These are phyloP conservation scores for Caenorhabditis virilis DNA, from an alignment of 2,888 invertebrate species.

Conservation along the genomic window DNA sequence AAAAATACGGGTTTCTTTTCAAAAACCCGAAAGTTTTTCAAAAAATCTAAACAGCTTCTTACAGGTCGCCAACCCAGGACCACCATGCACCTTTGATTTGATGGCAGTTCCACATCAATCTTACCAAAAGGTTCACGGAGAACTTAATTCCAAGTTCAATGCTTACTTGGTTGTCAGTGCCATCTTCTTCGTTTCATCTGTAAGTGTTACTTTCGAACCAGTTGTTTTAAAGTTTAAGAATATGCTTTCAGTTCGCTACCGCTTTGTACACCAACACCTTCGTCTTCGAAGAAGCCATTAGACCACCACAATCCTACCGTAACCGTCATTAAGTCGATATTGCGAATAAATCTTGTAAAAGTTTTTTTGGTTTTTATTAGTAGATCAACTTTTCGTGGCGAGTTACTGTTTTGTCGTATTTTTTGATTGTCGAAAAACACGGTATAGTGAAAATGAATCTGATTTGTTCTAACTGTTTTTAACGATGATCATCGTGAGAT, in stretches of 20 bases:
- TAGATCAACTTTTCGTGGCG: not conserved
- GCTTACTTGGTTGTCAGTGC: constrained; percentile 47
- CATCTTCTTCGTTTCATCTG: constrained; percentile 29
- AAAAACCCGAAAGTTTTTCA: not conserved
- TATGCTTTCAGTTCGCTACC: constrained; percentile 41
- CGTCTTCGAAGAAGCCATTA: constrained; percentile 48
- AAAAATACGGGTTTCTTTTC: not conserved
- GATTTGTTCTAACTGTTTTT: no score
- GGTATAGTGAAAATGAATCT: no score
- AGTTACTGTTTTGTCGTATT: not conserved
- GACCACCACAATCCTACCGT: constrained; percentile 54
- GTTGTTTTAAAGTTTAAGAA: not conserved
- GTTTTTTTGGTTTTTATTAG: not conserved
- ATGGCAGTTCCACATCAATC: constrained; percentile 57
- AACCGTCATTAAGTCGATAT: constrained; percentile 42
- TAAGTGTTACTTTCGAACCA: not conserved
- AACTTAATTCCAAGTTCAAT: constrained; percentile 62
- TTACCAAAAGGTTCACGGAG: constrained; percentile 59
- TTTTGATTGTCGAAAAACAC: not conserved
- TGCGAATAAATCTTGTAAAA: not conserved
- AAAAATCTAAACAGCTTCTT: no score
- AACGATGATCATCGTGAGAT: no score
- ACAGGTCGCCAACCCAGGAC: constrained; percentile 56
- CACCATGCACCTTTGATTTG: constrained; percentile 55
- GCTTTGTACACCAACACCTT: constrained; percentile 50